Evolutionary conservation across 2,888 invertebrate genomes (phyloP).

Genomic region (Scaptomyza reducta): DNA sequence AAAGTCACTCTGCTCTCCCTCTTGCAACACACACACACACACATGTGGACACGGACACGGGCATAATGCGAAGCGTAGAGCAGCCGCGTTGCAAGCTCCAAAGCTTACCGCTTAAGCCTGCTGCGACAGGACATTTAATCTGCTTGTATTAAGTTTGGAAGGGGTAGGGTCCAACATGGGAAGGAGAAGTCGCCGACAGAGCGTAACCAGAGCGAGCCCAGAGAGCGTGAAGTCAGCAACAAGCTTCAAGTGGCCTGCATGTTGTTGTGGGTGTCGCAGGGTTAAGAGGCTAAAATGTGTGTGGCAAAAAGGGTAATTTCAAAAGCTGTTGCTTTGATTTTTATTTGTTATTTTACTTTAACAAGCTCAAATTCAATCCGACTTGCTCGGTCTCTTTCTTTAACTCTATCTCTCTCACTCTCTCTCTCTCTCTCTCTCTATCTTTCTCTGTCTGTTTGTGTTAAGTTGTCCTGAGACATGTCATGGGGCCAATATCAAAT

Average conservation of each 20-base stretch:
- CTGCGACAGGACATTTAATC: slow-evolving; percentile 81
- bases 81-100: slow-evolving; percentile 55
- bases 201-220: slow-evolving; percentile 37
- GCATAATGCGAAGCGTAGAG: slow-evolving; percentile 51
- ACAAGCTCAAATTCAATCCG: slow-evolving; percentile 71
- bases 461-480: slow-evolving; percentile 62
- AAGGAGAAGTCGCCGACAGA: slow-evolving; percentile 11
- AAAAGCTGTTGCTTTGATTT: slow-evolving; percentile 71
- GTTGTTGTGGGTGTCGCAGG: slow-evolving; percentile 5
- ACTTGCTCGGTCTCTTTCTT: not conserved
- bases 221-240: slow-evolving; percentile 56
- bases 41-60: slow-evolving; percentile 19
- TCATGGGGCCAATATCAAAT: slow-evolving; percentile 72
- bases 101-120: slow-evolving; percentile 71
- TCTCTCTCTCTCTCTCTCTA: not conserved
- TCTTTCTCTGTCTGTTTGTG: not conserved
- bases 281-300: not conserved
- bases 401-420: no score
- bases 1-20: slow-evolving; percentile 5
- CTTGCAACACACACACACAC: not conserved
- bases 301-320: slow-evolving; percentile 71
- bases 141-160: slow-evolving; percentile 64
- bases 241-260: slow-evolving; percentile 61
- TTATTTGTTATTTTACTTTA: slow-evolving; percentile 78
- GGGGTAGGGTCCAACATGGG: slow-evolving; percentile 9